Conservation (phyloP, 2,113 vertebrate species). For the Malurus alboscapulatus region DNA sequence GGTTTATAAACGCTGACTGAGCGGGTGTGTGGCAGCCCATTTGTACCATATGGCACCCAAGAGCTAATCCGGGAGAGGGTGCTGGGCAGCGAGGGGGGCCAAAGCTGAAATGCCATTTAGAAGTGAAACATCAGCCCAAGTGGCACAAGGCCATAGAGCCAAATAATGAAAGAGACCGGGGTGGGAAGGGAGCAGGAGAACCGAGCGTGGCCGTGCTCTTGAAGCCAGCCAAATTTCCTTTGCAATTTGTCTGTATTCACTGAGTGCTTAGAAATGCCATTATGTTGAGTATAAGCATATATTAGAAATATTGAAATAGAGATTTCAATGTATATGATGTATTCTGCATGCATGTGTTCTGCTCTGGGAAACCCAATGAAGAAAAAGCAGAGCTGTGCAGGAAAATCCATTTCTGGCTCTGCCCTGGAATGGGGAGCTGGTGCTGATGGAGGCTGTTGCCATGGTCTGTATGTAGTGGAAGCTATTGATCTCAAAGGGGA, state of each 20-base stretch:
- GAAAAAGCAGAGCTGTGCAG: background rate
- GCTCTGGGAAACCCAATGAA: background rate
- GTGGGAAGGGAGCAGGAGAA: background rate
- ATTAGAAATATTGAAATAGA: background rate
- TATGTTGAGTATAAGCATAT: background rate
- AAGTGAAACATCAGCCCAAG: slow-evolving; percentile 52
- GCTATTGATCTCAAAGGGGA: background rate
- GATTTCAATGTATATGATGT: background rate
- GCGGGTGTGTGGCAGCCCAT: slow-evolving; percentile 49
- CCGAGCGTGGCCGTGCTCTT: background rate
- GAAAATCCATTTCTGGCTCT: background rate
- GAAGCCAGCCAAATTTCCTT: background rate
- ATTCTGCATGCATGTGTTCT: background rate
- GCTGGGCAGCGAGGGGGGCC: slow-evolving; percentile 50
- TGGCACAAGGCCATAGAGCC: slow-evolving; percentile 56
- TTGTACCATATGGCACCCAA: slow-evolving; percentile 76
- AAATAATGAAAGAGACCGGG: slow-evolving; percentile 36
- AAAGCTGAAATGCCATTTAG: slow-evolving; percentile 75
- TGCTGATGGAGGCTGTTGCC: background rate
- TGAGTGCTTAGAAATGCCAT: background rate
- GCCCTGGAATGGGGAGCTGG: background rate
- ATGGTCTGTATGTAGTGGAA: background rate
- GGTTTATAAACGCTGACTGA: slow-evolving; percentile 49
- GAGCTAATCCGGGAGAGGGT: slow-evolving; percentile 72
- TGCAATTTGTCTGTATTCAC: background rate